Conservation (phyloP, 2,797 vertebrate genomes). For the Lepidocolaptes lacrymiger region DNA sequence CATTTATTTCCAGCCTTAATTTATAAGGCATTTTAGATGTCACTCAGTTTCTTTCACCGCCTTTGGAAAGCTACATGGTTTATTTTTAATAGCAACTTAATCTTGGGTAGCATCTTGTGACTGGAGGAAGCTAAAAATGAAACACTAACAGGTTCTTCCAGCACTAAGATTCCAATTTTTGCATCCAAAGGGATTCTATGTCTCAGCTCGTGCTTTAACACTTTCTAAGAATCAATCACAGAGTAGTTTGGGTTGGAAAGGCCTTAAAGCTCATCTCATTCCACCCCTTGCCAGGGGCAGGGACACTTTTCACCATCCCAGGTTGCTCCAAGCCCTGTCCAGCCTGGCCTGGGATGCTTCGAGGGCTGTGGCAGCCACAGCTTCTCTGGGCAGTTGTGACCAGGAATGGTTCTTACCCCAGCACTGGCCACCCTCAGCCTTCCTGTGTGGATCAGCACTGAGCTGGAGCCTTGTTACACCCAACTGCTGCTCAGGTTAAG, state of each 20-base stretch:
- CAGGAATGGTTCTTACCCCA: accelerated
- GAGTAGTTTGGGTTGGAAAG: neutral
- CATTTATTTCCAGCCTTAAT: neutral
- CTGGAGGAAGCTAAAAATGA: neutral
- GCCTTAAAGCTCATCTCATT: neutral
- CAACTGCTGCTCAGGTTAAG: neutral
- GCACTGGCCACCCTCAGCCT: neutral
- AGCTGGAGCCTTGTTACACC: neutral
- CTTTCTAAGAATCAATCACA: neutral
- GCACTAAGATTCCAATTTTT: neutral
- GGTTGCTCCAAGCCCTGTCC: neutral
- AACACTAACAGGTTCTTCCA: neutral
- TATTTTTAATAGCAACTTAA: neutral
- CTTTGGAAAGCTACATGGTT: neutral
- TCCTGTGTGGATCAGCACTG: accelerated
- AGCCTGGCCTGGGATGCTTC: accelerated
- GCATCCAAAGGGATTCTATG: neutral
- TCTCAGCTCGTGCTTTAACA: neutral
- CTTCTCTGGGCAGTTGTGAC: neutral
- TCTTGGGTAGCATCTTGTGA: neutral
- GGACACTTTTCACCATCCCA: neutral
- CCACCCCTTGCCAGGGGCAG: neutral
- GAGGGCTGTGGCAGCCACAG: neutral
- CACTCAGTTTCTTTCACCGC: neutral
- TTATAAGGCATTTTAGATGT: neutral